A percentile compares a stretch with the other conserved stretches of the same genome.
Evolutionary conservation across 1,140 invertebrate genomes (phyloP).

Genomic region (Chelonus insularis): DNA sequence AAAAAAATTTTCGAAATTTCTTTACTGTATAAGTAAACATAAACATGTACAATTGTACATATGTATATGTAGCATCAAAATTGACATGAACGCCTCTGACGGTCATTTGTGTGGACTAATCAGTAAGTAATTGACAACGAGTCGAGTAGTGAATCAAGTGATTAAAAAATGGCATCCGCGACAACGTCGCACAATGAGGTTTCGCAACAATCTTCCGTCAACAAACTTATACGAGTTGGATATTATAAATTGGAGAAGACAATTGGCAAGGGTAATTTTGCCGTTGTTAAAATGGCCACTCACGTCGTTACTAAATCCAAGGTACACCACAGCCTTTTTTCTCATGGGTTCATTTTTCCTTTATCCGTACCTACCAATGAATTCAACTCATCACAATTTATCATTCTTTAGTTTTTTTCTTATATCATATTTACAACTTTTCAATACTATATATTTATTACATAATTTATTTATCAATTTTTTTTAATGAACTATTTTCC

Average conservation of each 20-base stretch:
- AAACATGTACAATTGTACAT: neutral
- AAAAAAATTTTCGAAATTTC: neutral
- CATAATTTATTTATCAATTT: neutral
- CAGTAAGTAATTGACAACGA: constrained; percentile 39
- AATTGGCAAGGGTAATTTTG: constrained; percentile 98
- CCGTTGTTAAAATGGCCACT: constrained; percentile 95
- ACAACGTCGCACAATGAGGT: constrained; percentile 58
- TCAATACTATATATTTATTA: neutral
- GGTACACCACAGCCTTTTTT: constrained; percentile 65
- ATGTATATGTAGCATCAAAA: neutral
- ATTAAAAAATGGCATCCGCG: constrained; percentile 60
- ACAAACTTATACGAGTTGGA: constrained; percentile 87
- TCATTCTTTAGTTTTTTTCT: constrained; percentile 1
- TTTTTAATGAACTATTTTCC: neutral
- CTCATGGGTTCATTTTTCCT: constrained; percentile 3
- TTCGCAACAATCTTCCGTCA: constrained; percentile 62
- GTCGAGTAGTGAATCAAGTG: constrained; percentile 48
- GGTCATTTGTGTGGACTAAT: constrained; percentile 35
- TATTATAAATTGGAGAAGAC: constrained; percentile 96
- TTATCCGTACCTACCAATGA: neutral
- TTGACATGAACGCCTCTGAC: constrained; percentile 29
- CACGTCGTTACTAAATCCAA: constrained; percentile 98
- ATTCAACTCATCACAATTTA: neutral
- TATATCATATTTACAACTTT: no score
- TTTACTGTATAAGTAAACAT: neutral